These are phyloP conservation scores for Dissostichus mawsoni DNA, from an alignment of 2,113 vertebrate genomes.

Conservation along the genomic window DNA sequence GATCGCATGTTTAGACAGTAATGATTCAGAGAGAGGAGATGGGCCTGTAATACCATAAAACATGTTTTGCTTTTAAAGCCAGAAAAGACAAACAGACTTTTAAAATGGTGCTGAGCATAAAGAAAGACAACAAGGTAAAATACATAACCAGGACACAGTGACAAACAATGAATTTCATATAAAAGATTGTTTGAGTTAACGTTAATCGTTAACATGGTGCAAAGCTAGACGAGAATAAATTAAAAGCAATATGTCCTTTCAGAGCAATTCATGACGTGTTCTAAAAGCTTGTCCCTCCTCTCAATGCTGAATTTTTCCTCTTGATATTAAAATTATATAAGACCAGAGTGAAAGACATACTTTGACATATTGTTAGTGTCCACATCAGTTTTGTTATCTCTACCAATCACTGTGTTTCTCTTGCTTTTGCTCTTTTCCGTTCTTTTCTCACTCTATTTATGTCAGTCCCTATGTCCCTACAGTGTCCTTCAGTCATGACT, in stretches of 20 bases:
- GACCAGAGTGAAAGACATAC: slow-evolving; percentile 52
- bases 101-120: slow-evolving; percentile 3
- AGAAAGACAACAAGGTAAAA: slow-evolving; percentile 18
- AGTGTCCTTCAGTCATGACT: slow-evolving; percentile 74
- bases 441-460: slow-evolving; percentile 51
- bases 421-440: slow-evolving; percentile 18
- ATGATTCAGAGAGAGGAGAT: neutral
- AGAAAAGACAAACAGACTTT: neutral
- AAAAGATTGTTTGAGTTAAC: slow-evolving; percentile 18
- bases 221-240: neutral
- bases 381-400: slow-evolving; percentile 12
- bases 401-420: slow-evolving; percentile 20
- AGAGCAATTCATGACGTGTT: slow-evolving; percentile 21
- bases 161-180: neutral
- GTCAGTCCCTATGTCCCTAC: slow-evolving; percentile 49
- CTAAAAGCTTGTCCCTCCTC: neutral
- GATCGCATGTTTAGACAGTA: slow-evolving; percentile 5
- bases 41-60: slow-evolving; percentile 8
- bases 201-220: slow-evolving; percentile 9
- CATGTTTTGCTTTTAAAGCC: neutral
- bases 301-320: neutral
- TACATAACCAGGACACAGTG: neutral
- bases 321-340: slow-evolving; percentile 13
- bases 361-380: slow-evolving; percentile 52
- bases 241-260: slow-evolving; percentile 22